Evolutionary conservation across 2,797 vertebrate genomes (phyloP), one percentile per base, ranked within the genome.

Genomic region (Poeciliopsis paucimaculata): DNA sequence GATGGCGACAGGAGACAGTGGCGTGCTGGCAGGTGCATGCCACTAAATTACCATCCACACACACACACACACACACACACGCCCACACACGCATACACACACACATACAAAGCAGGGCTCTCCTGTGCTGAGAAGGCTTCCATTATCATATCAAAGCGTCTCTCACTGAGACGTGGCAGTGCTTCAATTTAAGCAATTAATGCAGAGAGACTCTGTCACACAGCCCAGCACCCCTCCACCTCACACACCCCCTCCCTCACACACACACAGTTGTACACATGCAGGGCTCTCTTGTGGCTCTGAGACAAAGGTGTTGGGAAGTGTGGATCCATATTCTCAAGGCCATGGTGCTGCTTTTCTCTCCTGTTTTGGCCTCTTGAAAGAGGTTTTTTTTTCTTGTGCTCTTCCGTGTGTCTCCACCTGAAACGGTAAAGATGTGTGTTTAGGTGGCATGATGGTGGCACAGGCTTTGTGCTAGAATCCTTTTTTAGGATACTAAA

Each of bases 121-220:
- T 94, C 92, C 92, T 93, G 91, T 89, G 97, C 97, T 98, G 97
- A 98, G 98, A 99, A 98, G 97, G 96, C 97, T 97, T 94, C 98
- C 97, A 99, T 99, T 99, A 99, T 99, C 98, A 99, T 99, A 99
- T 99, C 98, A 99, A 99, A 99, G 97, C 97, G 97, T 98, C 97
- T 98, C 97, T 98, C 97, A 96, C 95, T 97, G 97, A 97, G 97
- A 98, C 96, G 96, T 97, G 97, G 97, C 97, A 97, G 97, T 95
- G 97, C 98, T 98, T 98, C 97, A 98, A 98, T 99, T 97, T 96
- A 96, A 98, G 97, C 98, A 99, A 99, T 99, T 99, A 98, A 98
- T 98, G 97, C 97, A 96, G 97, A 97, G 98, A 98, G 97, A 97
- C 97, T 90, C 91, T 92, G 92, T 89, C 92, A 92, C 92, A 87